phyloP scores from a whole-genome alignment of 2,797 vertebrate species.

The Arrhamphus sclerolepis region DNA sequence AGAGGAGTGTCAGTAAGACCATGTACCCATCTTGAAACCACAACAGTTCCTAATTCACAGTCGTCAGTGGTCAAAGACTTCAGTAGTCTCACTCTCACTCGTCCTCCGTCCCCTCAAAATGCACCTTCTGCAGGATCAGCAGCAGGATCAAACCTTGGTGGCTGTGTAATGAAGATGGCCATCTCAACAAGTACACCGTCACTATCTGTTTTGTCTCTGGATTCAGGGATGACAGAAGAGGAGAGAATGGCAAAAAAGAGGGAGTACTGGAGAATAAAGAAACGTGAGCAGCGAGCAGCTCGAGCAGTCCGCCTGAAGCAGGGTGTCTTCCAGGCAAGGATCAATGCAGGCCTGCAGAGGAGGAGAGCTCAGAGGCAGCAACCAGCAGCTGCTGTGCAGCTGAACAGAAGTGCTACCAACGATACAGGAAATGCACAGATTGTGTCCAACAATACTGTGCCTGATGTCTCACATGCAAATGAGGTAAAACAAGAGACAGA shows the following conservation, averaged over 20 bases:
- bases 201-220: background rate
- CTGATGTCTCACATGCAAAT: constrained; percentile 20
- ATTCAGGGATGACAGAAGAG: constrained; percentile 57
- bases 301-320: constrained; percentile 61
- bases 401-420: background rate
- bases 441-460: constrained; percentile 1
- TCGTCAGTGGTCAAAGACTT: constrained; percentile 5
- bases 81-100: constrained; percentile 54
- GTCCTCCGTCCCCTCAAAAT: constrained; percentile 30
- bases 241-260: constrained; percentile 75
- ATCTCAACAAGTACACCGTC: constrained; percentile 33
- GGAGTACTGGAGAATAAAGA: constrained; percentile 81
- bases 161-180: constrained; percentile 69
- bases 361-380: constrained; percentile 56
- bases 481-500: constrained; percentile 72
- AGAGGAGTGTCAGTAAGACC: constrained; percentile 32
- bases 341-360: constrained; percentile 48
- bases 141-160: constrained; percentile 1
- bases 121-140: constrained; percentile 13
- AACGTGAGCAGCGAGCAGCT: constrained; percentile 80
- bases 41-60: constrained; percentile 23
- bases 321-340: constrained; percentile 51
- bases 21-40: constrained; percentile 28
- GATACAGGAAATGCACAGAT: constrained; percentile 12
- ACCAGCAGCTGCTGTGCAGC: background rate